Evolutionary conservation across 2,113 vertebrate genomes (phyloP).

Genomic region (Stercorarius parasiticus): DNA sequence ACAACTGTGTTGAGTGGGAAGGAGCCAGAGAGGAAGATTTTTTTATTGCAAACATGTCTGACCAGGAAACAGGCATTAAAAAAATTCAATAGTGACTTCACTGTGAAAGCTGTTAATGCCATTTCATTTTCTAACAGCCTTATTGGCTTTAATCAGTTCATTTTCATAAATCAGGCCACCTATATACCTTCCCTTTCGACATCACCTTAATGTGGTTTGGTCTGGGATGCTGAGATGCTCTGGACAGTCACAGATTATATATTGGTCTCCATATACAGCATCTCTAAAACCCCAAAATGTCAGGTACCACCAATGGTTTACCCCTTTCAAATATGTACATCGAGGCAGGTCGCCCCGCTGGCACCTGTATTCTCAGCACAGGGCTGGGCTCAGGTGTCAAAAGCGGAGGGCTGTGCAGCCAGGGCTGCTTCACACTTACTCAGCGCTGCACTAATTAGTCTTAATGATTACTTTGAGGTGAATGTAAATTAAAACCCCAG

Average conservation of each 20-base stretch:
- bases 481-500: conserved; percentile 3
- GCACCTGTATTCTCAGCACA: neutral
- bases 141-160: neutral
- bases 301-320: neutral
- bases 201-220: neutral
- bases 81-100: neutral
- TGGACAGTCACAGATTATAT: neutral
- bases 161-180: neutral
- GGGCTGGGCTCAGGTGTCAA: neutral
- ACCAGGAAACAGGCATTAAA: neutral
- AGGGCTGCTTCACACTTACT: neutral
- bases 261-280: neutral
- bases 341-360: neutral
- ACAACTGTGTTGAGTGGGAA: neutral
- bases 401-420: neutral
- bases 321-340: neutral
- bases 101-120: neutral
- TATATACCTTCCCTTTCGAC: neutral
- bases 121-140: neutral
- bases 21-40: neutral
- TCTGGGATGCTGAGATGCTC: neutral
- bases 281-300: neutral
- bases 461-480: neutral
- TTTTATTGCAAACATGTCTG: neutral
- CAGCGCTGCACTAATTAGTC: neutral